Base-by-base conservation (phyloP, 2,888 invertebrate genomes). In the Cistogaster globosa region DNA sequence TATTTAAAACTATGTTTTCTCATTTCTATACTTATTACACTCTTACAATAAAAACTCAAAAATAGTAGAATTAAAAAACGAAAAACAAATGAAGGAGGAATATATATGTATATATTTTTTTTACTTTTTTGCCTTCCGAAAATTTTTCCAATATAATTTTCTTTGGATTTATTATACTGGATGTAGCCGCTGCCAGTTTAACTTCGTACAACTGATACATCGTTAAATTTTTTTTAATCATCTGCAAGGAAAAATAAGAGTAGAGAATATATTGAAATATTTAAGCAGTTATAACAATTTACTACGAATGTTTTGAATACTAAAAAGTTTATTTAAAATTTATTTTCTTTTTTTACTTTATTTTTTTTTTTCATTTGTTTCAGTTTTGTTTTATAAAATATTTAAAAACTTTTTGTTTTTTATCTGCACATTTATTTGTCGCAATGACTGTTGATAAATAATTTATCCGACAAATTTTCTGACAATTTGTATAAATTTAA, bases 151-250 rank as follows among this genome's bases (percentile, higher is more conserved):
- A 93, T 87, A 95, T 94, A 86, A 95, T 93, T 89, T 94, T 92
- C 86, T 93, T 93, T 36, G 93, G 93, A 89, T 95, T 94, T 88
- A 95, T 94, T 76, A 94, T 94, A 91, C 96, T 96, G 86, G 93
- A 93, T 1, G 96, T 95, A 48, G 95, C 95, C 65, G 95, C 96
- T 87, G 95, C 94, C 65, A 96, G 94, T 92, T 94, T 94, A 65
- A 96, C 94, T 92, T 96, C 95, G 90, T 96, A 96, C 90, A 94
- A 93, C 6, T 94, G 94, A 91, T 96, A 94, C 88, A 95, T 94
- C 67, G 96, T 96, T 88, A 96, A 93, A 91, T 96, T 96, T 88
- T 94, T 94, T 87, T 96, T 93, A 77, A 94, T 93, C 92, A 94
- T 94, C 96, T 96, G 93, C 68, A 93, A 93, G 68, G 62, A 65